Percentiles rank a stretch among this genome's conserved stretches.
Conservation (phyloP, 2,888 invertebrate genomes). For the Hemistola chrysoprasaria region DNA sequence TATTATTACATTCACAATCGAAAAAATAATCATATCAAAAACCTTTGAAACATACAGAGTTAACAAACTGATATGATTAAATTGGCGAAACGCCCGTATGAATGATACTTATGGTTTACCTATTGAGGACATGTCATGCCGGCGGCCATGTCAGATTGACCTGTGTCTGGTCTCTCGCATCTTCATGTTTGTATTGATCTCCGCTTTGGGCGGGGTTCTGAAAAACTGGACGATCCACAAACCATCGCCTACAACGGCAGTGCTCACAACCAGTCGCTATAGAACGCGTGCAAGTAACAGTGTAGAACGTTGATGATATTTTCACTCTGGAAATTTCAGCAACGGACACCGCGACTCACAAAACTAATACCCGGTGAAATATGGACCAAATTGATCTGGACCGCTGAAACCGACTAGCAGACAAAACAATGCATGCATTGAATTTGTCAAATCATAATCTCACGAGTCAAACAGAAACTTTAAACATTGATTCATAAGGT, state of each 20-base stretch:
- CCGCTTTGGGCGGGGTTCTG: slow-evolving; percentile 80
- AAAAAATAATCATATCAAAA: slow-evolving; percentile 65
- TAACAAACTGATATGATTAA: slow-evolving; percentile 54
- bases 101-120: slow-evolving; percentile 82
- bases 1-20: slow-evolving; percentile 29
- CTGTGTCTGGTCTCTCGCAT: slow-evolving; percentile 67
- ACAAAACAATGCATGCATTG: slow-evolving; percentile 35
- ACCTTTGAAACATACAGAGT: slow-evolving; percentile 24
- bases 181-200: slow-evolving; percentile 71
- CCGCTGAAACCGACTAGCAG: slow-evolving; percentile 56
- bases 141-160: slow-evolving; percentile 76
- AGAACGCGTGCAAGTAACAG: slow-evolving; percentile 59
- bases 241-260: slow-evolving; percentile 80
- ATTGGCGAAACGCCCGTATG: slow-evolving; percentile 73
- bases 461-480: slow-evolving; percentile 45
- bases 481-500: slow-evolving; percentile 60
- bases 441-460: slow-evolving; percentile 38
- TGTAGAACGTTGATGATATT: slow-evolving; percentile 76
- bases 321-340: slow-evolving; percentile 74
- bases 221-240: slow-evolving; percentile 83
- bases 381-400: slow-evolving; percentile 55
- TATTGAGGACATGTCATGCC: slow-evolving; percentile 75
- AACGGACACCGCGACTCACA: slow-evolving; percentile 75
- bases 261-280: slow-evolving; percentile 69
- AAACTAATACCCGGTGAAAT: slow-evolving; percentile 53